Conservation (phyloP, 2,888 invertebrate species). For the Drosophila anceps region DNA sequence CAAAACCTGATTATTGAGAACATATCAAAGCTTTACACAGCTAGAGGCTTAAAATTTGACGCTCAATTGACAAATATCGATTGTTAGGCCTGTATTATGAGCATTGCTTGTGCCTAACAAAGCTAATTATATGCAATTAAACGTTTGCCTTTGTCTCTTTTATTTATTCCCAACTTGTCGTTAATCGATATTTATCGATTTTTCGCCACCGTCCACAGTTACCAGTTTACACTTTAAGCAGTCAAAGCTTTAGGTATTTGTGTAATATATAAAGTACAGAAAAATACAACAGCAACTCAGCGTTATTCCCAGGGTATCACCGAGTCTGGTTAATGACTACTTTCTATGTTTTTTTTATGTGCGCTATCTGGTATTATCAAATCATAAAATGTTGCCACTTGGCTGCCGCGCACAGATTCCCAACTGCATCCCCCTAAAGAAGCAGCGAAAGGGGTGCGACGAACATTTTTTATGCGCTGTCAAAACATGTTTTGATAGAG, state of each 20-base stretch:
- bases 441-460: conserved; percentile 50
- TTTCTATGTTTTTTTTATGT: not conserved
- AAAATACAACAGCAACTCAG: not conserved
- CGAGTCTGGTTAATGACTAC: not conserved
- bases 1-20: too few species aligned
- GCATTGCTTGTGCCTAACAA: too few species aligned
- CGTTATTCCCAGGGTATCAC: conserved; percentile 4
- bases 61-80: not conserved
- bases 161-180: too few species aligned
- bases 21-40: too few species aligned
- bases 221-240: too few species aligned
- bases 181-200: too few species aligned
- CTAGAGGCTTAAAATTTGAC: too few species aligned
- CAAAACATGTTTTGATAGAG: conserved; percentile 84
- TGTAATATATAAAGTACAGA: too few species aligned
- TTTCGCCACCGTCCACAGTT: too few species aligned
- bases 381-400: conserved; percentile 85
- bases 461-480: conserved; percentile 83
- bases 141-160: too few species aligned
- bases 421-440: conserved; percentile 42
- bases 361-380: conserved; percentile 83
- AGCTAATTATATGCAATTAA: too few species aligned
- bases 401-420: conserved; percentile 53
- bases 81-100: not conserved
- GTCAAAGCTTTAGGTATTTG: too few species aligned